Evolutionary conservation across 1,140 invertebrate genomes (phyloP).

Genomic region (Drosophila sucinea): DNA sequence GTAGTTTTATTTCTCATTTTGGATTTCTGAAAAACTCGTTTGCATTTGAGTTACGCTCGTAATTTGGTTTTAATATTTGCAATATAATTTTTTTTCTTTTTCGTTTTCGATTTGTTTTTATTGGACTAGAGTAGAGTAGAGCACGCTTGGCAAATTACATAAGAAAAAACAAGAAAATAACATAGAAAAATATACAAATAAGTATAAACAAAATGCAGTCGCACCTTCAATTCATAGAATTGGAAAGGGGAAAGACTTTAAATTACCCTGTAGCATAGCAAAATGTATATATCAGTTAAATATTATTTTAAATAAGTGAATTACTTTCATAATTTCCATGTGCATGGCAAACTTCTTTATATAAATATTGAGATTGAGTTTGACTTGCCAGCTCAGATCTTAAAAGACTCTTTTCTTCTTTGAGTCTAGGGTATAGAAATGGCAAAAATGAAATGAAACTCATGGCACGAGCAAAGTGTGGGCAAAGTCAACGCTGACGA

Average conservation of each 20-base stretch:
- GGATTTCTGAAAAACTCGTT: constrained; percentile 17
- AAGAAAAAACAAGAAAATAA: constrained; percentile 37
- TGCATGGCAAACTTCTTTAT: too few species aligned
- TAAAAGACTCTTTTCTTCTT: too few species aligned
- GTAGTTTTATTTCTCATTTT: constrained; percentile 3
- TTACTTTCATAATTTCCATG: too few species aligned
- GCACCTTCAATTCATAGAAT: constrained; percentile 47
- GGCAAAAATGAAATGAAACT: constrained; percentile 20
- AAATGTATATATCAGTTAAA: background rate
- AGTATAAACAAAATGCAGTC: constrained; percentile 69
- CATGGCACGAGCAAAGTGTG: constrained; percentile 34
- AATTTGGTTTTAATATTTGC: constrained; percentile 27
- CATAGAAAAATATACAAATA: constrained; percentile 42
- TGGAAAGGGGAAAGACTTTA: background rate
- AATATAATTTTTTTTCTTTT: constrained; percentile 47
- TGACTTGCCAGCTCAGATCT: too few species aligned
- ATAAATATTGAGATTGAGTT: too few species aligned
- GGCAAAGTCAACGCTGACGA: constrained; percentile 27
- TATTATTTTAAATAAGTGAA: too few species aligned
- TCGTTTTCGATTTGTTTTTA: constrained; percentile 51
- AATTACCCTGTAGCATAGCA: background rate
- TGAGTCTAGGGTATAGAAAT: too few species aligned
- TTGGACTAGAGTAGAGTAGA: constrained; percentile 50
- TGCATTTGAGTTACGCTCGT: constrained; percentile 17
- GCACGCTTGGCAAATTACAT: constrained; percentile 76